Evolutionary conservation across 64 coral and sea anemone genomes (phyloP).

Genomic region (Montipora capricornis): DNA sequence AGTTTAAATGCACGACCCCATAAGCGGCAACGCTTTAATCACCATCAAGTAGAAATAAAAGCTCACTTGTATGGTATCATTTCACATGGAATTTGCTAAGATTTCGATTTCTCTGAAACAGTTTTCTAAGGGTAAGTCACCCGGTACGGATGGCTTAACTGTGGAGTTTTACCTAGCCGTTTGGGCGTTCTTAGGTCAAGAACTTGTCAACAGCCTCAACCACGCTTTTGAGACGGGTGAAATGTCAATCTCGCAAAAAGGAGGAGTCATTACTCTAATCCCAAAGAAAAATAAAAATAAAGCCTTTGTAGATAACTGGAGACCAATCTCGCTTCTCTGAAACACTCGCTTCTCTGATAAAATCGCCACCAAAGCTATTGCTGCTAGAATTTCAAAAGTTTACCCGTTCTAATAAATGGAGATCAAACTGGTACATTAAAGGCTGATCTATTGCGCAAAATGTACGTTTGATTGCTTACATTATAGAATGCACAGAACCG

Average conservation of each 20-base stretch:
- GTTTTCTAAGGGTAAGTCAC: not conserved
- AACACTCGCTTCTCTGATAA: not conserved
- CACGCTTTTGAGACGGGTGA: not conserved
- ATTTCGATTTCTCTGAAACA: too few relatives aligned
- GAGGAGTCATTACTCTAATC: not conserved
- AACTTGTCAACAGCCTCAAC: not conserved
- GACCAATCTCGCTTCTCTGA: not conserved
- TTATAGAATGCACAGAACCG: too few relatives aligned
- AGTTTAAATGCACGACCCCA: too few relatives aligned
- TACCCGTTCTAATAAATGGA: not conserved
- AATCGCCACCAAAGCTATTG: slow-evolving; percentile 1
- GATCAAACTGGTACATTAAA: slow-evolving; percentile 16
- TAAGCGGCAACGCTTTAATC: too few relatives aligned
- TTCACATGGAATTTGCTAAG: too few relatives aligned
- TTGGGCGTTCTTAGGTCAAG: not conserved
- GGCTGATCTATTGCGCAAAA: not conserved
- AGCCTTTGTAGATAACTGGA: not conserved
- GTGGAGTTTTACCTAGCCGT: not conserved
- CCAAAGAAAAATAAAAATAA: too few relatives aligned
- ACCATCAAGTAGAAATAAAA: too few relatives aligned
- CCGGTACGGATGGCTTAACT: not conserved
- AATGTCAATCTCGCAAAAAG: not conserved
- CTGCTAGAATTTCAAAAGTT: slow-evolving; percentile 7
- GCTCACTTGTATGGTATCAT: too few relatives aligned
- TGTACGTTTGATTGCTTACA: too few relatives aligned